Base-by-base conservation (phyloP, 2,888 invertebrate species). In the Neocrepidodera transversa region DNA sequence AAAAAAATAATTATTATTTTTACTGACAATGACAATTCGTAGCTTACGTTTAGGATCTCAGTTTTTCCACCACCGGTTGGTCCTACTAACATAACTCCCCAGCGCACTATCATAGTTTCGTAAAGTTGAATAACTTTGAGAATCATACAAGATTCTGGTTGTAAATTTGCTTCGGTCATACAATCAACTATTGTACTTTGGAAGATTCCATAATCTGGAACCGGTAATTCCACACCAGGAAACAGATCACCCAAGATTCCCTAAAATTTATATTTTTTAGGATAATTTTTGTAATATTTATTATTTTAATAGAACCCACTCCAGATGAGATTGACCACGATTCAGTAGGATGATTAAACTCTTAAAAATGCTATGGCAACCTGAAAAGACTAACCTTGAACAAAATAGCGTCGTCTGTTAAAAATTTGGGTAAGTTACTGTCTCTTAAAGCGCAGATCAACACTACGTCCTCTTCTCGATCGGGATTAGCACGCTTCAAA, bases 51-150 rank as follows among this genome's bases (percentile, higher is more conserved):
- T 51, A 94, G 82, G 6, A 92, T 86, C 0, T 89, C 85, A 0
- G 91, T 89, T 78, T 95, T 95, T 2, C 94, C 95, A 1, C 93
- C 89, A 0, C 93, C 94, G 0, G 94, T 93, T 0, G 93, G 93
- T 0, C 95, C 95, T 0, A 95, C 94, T 62, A 93, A 79, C 94
- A 95, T 95, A 1, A 95, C 94, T 1, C 95, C 95, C 86, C 95
- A 94, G 13, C 95, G 84, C 2, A 95, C 93, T 65, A 90, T 87
- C 91, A 95, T 91, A 0, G 94, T 95, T 77, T 95, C 95, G 74
- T 92, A 91, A 7, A 95, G 80, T 75, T 95, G 94, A 63, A 95
- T 91, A 13, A 90, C 86, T 82, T 93, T 92, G 36, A 82, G 81
- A 30, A 91, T 84, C 77, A 90, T 88, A 68, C 85, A 83, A 0